Base-by-base conservation (phyloP, 2,113 vertebrate species). In the Todiramphus saurophagus region DNA sequence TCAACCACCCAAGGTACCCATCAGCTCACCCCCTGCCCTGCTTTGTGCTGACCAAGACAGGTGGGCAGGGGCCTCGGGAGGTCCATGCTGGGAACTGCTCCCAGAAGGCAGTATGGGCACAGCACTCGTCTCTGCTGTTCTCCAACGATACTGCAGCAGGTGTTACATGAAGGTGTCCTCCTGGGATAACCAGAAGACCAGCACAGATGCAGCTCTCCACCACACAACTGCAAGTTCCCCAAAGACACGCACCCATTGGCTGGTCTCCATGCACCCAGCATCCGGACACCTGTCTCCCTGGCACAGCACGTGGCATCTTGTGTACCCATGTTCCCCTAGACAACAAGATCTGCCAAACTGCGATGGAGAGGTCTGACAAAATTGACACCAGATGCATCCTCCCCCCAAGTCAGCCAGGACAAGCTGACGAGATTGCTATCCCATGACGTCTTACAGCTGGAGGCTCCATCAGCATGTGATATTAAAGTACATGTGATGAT, bases 141-240 rank as follows among this genome's bases (percentile, higher is more conserved):
- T 69, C 19, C 48, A 63, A 3, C 0, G 2, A 43, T 24, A 43
- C 5, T 0, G 1, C 43, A 84, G 55, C 39, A 60, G 56, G 25
- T 2, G 1, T 6, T 16, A 15, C 37, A 28, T 13, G 19, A 76
- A 67, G 31, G 9, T n/a, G 28, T 5, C 11, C 20, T 72, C 16
- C 21, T 25, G 35, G 46, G 46, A 51, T 14, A 84, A 72, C 31
- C 35, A 67, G 31, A 28, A 70, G 56, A 43, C 31, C 58, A 87
- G 23, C 1, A 6, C 11, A 35, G 75, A 50, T 14, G 16, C 27
- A 33, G 51, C 25, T 81, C 25, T 63, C 30, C 25, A 51, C 12
- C 11, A 13, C 0, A 0, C 0, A 0, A 20, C 8, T 0, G 4
- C 51, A 67, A n/a, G 16, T 20, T 33, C 37, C 33, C 16, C 37